Evolutionary conservation across 2,113 vertebrate species (phyloP).

Genomic region (Gymnorhina tibicen): DNA sequence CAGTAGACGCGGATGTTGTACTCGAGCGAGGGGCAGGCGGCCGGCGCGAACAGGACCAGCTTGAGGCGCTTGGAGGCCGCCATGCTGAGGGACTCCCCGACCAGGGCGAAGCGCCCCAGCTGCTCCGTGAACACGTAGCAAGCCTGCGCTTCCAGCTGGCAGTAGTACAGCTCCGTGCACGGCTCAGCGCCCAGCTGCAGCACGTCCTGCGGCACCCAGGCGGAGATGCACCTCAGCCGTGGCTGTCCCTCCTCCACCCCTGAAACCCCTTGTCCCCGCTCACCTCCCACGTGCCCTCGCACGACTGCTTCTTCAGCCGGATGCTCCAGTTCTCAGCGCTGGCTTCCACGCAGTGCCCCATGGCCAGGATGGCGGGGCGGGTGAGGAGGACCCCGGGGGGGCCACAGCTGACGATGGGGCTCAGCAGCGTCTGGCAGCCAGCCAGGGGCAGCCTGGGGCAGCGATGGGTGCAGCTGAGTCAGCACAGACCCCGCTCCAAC

Average conservation of each 20-base stretch:
- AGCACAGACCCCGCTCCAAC: neutral
- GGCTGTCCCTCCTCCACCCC: neutral
- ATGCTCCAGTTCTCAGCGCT: conserved; percentile 95
- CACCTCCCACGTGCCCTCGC: conserved; percentile 97
- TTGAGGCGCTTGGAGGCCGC: conserved; percentile 93
- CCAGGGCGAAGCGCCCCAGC: conserved; percentile 92
- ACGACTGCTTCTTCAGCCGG: conserved; percentile 94
- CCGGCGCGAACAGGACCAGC: conserved; percentile 91
- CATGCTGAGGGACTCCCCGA: conserved; percentile 96
- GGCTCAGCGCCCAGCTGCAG: conserved; percentile 90
- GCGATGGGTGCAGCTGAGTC: neutral
- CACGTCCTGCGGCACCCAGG: conserved; percentile 80
- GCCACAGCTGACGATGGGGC: conserved; percentile 95
- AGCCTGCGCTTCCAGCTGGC: conserved; percentile 91
- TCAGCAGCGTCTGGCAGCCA: conserved; percentile 95
- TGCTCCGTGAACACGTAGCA: conserved; percentile 95
- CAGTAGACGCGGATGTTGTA: conserved; percentile 98
- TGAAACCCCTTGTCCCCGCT: neutral
- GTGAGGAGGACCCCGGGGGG: conserved; percentile 96
- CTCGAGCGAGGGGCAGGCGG: conserved; percentile 91
- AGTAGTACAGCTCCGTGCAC: conserved; percentile 90
- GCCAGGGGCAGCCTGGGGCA: conserved; percentile 87
- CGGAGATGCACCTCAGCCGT: neutral
- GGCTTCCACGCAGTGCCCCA: conserved; percentile 96
- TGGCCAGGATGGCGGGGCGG: conserved; percentile 90